Percentiles rank a stretch among this genome's conserved stretches.
These are phyloP conservation scores for Oxytorus armatus DNA, from an alignment of 2,888 invertebrate genomes.

Conservation along the genomic window DNA sequence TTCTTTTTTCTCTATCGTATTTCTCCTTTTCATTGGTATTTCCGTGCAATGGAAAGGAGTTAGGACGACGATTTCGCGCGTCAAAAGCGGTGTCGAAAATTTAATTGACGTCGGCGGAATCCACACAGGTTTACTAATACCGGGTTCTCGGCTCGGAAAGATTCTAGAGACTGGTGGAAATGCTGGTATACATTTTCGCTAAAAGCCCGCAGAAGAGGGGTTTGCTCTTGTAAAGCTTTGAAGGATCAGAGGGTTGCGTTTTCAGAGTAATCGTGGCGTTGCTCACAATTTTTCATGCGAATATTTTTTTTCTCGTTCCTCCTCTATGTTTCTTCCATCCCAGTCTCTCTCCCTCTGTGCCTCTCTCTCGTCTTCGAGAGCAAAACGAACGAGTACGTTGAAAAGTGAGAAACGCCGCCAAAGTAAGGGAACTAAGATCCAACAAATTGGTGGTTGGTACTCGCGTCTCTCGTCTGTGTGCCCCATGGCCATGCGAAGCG, in stretches of 20 bases:
- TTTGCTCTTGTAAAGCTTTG: conserved; percentile 1
- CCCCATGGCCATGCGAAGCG: conserved; percentile 19
- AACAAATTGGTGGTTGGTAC: conserved; percentile 72
- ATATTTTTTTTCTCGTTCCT: conserved; percentile 47
- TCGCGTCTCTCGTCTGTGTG: conserved; percentile 21
- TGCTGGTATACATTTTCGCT: conserved; percentile 25
- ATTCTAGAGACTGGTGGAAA: conserved; percentile 25
- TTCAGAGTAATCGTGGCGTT: conserved; percentile 46
- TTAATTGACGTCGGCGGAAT: conserved; percentile 47
- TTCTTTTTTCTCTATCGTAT: too few relatives aligned
- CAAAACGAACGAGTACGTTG: conserved; percentile 67
- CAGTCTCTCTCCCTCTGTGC: conserved; percentile 54
- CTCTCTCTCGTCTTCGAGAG: conserved; percentile 29
- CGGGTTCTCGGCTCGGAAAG: conserved; percentile 31
- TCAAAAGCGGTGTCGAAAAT: conserved; percentile 57
- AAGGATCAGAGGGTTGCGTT: conserved; percentile 19
- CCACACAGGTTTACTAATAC: conserved; percentile 5
- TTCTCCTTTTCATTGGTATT: not conserved
- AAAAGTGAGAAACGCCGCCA: conserved; percentile 58
- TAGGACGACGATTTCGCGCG: conserved; percentile 24
- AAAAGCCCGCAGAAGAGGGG: conserved; percentile 31
- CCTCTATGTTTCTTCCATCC: not conserved
- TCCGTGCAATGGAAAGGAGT: not conserved
- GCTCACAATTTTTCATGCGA: conserved; percentile 51
- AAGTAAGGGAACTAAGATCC: conserved; percentile 38